These are phyloP conservation scores for Leptopilina myrica DNA, from an alignment of 2,888 invertebrate species.

Conservation along the genomic window DNA sequence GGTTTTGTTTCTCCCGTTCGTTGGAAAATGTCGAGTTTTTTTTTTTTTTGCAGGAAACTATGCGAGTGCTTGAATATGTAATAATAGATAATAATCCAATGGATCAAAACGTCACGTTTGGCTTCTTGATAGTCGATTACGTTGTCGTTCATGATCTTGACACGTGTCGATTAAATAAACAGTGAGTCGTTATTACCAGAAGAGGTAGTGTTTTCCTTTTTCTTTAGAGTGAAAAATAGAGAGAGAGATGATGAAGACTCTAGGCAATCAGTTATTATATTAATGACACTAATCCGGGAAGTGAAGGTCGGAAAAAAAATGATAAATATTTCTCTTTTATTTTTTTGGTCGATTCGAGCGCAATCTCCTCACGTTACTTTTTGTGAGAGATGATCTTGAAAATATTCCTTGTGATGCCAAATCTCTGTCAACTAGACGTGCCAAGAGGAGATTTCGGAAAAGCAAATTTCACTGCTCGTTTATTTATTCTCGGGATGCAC, in stretches of 20 bases:
- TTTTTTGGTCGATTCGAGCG: not conserved
- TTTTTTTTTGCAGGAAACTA: constrained; percentile 33
- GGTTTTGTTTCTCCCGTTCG: constrained; percentile 5
- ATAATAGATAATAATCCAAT: constrained; percentile 37
- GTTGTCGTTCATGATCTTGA: constrained; percentile 37
- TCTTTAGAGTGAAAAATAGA: not conserved
- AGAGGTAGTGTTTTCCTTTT: constrained; percentile 2
- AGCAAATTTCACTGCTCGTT: constrained; percentile 55
- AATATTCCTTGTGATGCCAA: constrained; percentile 41
- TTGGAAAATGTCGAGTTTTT: constrained; percentile 10
- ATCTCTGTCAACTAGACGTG: constrained; percentile 43
- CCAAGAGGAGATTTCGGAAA: constrained; percentile 51
- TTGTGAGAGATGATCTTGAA: not conserved
- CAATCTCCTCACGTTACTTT: constrained; percentile 8
- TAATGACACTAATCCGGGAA: constrained; percentile 14
- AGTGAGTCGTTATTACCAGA: constrained; percentile 31
- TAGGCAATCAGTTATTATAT: constrained; percentile 15
- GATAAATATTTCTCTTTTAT: not conserved
- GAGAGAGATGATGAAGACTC: constrained; percentile 4
- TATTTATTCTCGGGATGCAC: constrained; percentile 47
- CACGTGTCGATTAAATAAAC: constrained; percentile 36
- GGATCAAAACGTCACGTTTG: constrained; percentile 22
- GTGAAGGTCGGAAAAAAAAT: constrained; percentile 20
- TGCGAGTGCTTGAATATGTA: constrained; percentile 14
- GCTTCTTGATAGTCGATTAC: constrained; percentile 23